phyloP scores from a whole-genome alignment of 2,888 invertebrate species.

The Acrobasis repandana region DNA sequence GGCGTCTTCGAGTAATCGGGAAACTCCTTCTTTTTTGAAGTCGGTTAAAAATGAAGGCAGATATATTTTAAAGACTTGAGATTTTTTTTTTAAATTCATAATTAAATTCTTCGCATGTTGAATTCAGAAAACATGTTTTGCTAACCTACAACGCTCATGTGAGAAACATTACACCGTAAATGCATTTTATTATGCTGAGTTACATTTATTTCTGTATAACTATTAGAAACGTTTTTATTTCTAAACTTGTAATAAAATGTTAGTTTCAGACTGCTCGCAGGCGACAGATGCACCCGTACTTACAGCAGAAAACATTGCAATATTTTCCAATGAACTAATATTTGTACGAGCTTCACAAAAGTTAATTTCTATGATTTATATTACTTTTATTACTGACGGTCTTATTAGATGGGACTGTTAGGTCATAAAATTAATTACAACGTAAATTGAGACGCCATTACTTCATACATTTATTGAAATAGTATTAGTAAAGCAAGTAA shows the following conservation, averaged over 20 bases:
- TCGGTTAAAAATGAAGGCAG: no score
- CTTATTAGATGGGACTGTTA: background rate
- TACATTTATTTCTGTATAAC: constrained; percentile 31
- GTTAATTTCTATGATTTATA: background rate
- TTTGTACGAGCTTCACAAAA: background rate
- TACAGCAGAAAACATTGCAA: constrained; percentile 10
- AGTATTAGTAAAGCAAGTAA: no score
- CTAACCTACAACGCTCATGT: background rate
- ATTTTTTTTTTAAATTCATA: no score
- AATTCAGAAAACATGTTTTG: no score
- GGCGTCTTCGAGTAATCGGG: no score
- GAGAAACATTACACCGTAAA: background rate
- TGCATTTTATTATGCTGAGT: constrained; percentile 33
- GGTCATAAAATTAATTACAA: background rate
- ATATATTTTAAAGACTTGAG: no score
- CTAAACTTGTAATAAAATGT: constrained; percentile 41
- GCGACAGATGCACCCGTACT: constrained; percentile 40
- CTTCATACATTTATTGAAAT: no score
- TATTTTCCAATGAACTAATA: constrained; percentile 3
- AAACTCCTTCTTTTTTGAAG: no score
- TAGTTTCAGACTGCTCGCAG: constrained; percentile 37
- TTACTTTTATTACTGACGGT: background rate
- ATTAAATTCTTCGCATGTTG: no score
- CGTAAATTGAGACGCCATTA: no score
- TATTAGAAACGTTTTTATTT: constrained; percentile 35